These are phyloP conservation scores for Ctenopoma multispine DNA, from an alignment of 2,797 vertebrate genomes.

Conservation along the genomic window DNA sequence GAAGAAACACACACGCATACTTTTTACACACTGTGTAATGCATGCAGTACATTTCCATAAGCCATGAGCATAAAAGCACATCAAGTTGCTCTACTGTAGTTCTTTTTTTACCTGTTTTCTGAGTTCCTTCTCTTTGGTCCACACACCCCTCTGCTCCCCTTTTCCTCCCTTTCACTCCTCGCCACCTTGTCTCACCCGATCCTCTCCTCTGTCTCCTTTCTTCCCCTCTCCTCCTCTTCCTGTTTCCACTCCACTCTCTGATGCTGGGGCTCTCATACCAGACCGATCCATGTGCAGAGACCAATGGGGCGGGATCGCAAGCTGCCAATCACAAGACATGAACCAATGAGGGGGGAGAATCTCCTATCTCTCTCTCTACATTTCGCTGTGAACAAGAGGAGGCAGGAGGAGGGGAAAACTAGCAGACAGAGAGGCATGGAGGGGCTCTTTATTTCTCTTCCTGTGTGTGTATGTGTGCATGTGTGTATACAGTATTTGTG, in stretches of 20 bases:
- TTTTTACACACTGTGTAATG: slow-evolving; percentile 34
- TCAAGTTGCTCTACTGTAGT: slow-evolving; percentile 34
- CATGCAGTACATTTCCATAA: slow-evolving; percentile 58
- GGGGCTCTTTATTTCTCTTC: slow-evolving; percentile 64
- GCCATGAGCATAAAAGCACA: slow-evolving; percentile 33
- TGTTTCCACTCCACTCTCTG: slow-evolving; percentile 81
- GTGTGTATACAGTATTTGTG: slow-evolving; percentile 23
- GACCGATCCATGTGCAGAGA: slow-evolving; percentile 77
- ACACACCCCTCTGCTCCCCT: slow-evolving; percentile 71
- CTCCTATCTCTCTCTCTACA: slow-evolving; percentile 39
- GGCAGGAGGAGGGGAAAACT: slow-evolving; percentile 62
- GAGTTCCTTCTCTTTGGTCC: slow-evolving; percentile 63
- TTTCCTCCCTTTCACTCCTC: slow-evolving; percentile 78
- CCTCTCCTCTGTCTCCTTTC: slow-evolving; percentile 78
- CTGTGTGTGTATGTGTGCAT: slow-evolving; percentile 60
- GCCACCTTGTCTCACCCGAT: slow-evolving; percentile 71
- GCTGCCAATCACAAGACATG: slow-evolving; percentile 55
- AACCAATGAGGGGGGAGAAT: slow-evolving; percentile 66
- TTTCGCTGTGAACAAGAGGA: slow-evolving; percentile 52
- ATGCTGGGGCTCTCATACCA: slow-evolving; percentile 75
- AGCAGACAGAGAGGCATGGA: slow-evolving; percentile 68
- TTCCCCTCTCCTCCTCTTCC: slow-evolving; percentile 80
- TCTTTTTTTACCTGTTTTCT: slow-evolving; percentile 63
- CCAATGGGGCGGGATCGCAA: slow-evolving; percentile 42
- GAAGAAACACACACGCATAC: slow-evolving; percentile 23